Evolutionary conservation across 2,888 invertebrate genomes (phyloP), one percentile per base, ranked within the genome.

Genomic region (Xestia c-nigrum): DNA sequence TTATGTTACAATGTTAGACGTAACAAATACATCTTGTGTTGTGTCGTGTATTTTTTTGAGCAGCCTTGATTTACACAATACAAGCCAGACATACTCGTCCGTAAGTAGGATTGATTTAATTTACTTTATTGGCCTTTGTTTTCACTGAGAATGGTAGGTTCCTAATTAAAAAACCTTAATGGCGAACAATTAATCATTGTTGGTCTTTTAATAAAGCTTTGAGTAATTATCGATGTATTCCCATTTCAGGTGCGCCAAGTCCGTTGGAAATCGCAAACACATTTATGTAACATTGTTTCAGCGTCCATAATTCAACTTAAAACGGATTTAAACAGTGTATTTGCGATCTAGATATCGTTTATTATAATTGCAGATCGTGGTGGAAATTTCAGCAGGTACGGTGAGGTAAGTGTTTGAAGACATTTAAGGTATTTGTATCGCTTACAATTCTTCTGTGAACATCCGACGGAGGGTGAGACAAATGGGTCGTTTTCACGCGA

Each of bases 361-460:
- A 93, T 94, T 93, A 94, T 93, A 94, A 94, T 94, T 94, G 94
- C 90, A 94, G 93, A 93, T 93, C 85, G 94, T 85, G 87, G 88
- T 91, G 89, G 90, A 91, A 91, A 90, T 91, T 92, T 93, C 89
- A 93, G 88, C 89, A 87, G 90, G 86, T 90, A 90, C 88, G 89
- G 90, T 87, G 84, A 89, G 90, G 91, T 92, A 93, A 94, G 94
- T 94, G 94, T 95, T 94, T 93, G 93, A 94, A 94, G 94, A 94
- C 93, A 93, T 95, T 94, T 94, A 94, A 93, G 93, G 93, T 92
- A 95, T 95, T 95, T 94, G 95, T 94, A 95, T 95, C 95, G 95
- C 95, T 94, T 94, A 94, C 95, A 94, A 94, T 95, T 94, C 94
- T 94, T 94, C 95, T 94, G 94, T 93, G 95, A 93, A 93, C 94